A percentile compares a stretch with the other conserved stretches of the same genome.
These are phyloP conservation scores for Theocolax elegans DNA, from an alignment of 1,140 invertebrate genomes.

Conservation along the genomic window DNA sequence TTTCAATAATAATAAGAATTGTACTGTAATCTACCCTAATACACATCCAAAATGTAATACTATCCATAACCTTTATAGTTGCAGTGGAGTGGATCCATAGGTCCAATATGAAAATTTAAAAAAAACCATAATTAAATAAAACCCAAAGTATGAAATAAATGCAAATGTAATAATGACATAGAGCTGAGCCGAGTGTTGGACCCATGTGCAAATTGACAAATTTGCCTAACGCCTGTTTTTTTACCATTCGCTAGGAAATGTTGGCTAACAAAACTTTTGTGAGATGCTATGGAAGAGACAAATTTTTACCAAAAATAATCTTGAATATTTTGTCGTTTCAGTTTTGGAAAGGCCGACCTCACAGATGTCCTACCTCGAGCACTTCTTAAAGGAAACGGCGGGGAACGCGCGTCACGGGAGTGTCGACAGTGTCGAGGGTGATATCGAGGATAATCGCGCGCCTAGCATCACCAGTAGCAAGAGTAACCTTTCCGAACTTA, in stretches of 20 bases:
- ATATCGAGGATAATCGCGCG: constrained; percentile 80
- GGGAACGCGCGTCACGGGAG: constrained; percentile 70
- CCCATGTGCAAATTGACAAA: constrained; percentile 26
- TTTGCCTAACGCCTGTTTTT: constrained; percentile 13
- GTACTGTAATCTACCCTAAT: too few species aligned
- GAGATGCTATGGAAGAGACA: neutral
- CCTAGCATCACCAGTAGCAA: constrained; percentile 84
- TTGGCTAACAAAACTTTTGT: constrained; percentile 36
- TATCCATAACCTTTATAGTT: constrained; percentile 27
- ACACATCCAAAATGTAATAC: too few species aligned
- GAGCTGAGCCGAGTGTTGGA: constrained; percentile 17
- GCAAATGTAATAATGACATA: neutral
- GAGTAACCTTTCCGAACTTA: constrained; percentile 84
- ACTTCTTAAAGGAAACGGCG: constrained; percentile 84
- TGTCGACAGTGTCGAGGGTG: constrained; percentile 79
- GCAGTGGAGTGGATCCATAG: constrained; percentile 47
- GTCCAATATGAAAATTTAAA: constrained; percentile 45
- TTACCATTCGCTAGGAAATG: neutral
- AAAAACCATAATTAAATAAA: too few species aligned
- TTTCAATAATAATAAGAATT: constrained; percentile 16
- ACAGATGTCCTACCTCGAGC: constrained; percentile 89
- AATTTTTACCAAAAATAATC: constrained; percentile 5
- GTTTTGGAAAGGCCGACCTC: constrained; percentile 87
- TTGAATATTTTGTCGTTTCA: constrained; percentile 66
- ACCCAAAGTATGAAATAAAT: neutral